Conservation (phyloP, 2,113 vertebrate species). For the Callorhinus ursinus region DNA sequence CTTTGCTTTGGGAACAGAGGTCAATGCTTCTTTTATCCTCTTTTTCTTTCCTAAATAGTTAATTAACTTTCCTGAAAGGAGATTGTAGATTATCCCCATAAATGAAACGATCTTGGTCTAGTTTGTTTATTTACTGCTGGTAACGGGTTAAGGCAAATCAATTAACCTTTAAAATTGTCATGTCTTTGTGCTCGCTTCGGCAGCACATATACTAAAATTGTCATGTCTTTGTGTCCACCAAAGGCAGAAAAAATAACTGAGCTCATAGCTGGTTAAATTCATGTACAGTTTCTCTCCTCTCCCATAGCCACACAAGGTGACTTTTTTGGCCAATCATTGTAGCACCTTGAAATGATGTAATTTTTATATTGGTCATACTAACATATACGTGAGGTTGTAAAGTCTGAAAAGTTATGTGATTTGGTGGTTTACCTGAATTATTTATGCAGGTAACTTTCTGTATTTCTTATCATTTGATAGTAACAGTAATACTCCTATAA, state of each 20-base stretch:
- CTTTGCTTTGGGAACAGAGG: conserved; percentile 73
- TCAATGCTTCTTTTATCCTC: conserved; percentile 79
- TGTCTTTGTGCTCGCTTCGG: conserved; percentile 65
- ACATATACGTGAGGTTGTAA: neutral
- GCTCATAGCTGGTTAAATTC: neutral
- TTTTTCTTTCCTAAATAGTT: conserved; percentile 72
- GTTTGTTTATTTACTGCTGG: conserved; percentile 59
- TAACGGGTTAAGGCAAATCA: conserved; percentile 68
- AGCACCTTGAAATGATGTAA: neutral
- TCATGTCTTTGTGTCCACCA: conserved; percentile 36
- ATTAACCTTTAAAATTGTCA: neutral
- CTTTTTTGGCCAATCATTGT: neutral
- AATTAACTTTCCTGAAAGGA: conserved; percentile 78
- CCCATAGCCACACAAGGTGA: neutral
- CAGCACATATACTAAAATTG: too few species aligned
- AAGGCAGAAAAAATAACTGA: neutral
- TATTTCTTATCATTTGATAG: neutral
- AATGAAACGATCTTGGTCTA: conserved; percentile 67
- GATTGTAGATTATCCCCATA: conserved; percentile 63
- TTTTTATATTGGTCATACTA: neutral
- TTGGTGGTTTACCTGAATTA: neutral
- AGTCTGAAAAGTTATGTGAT: neutral
- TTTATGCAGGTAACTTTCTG: neutral
- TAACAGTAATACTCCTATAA: neutral
- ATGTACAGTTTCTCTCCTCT: neutral